Percentiles rank a stretch among this genome's conserved stretches.
Conservation (phyloP, 2,888 invertebrate species). For the Dione vanillae region DNA sequence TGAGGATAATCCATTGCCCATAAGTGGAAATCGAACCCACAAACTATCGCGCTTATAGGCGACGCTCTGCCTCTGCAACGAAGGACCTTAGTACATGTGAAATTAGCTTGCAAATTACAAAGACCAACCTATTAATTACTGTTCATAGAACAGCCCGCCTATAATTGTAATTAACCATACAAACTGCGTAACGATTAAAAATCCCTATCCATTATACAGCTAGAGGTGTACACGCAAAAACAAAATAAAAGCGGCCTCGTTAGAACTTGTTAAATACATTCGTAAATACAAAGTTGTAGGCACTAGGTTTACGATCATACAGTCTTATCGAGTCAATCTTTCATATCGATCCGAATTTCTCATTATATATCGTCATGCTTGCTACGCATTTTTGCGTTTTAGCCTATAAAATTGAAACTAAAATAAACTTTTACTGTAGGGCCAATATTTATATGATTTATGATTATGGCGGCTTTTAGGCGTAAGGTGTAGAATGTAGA, state of each 20-base stretch:
- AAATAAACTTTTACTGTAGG: constrained; percentile 9
- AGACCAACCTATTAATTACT: background rate
- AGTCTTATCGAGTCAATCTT: constrained; percentile 69
- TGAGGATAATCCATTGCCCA: too few species aligned
- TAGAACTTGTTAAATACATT: constrained; percentile 61
- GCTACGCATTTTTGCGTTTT: constrained; percentile 50
- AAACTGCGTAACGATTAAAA: constrained; percentile 30
- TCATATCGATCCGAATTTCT: constrained; percentile 68
- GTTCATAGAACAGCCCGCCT: background rate
- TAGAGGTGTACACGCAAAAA: constrained; percentile 64
- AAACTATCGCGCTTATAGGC: too few species aligned
- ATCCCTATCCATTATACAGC: background rate
- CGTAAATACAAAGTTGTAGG: constrained; percentile 63
- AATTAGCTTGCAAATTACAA: background rate
- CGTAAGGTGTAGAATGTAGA: constrained; percentile 3
- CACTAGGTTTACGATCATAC: constrained; percentile 73
- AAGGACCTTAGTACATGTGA: too few species aligned
- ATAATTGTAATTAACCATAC: constrained; percentile 14
- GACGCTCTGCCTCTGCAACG: too few species aligned
- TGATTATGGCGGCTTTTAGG: constrained; percentile 23
- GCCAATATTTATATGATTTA: constrained; percentile 24
- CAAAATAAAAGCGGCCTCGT: constrained; percentile 63
- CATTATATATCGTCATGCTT: constrained; percentile 74
- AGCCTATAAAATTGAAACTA: constrained; percentile 7
- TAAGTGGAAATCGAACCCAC: too few species aligned